A percentile compares a stretch with the other conserved stretches of the same genome.
Evolutionary conservation across 2,797 vertebrate species (phyloP).

Genomic region (Bovichtus variegatus): DNA sequence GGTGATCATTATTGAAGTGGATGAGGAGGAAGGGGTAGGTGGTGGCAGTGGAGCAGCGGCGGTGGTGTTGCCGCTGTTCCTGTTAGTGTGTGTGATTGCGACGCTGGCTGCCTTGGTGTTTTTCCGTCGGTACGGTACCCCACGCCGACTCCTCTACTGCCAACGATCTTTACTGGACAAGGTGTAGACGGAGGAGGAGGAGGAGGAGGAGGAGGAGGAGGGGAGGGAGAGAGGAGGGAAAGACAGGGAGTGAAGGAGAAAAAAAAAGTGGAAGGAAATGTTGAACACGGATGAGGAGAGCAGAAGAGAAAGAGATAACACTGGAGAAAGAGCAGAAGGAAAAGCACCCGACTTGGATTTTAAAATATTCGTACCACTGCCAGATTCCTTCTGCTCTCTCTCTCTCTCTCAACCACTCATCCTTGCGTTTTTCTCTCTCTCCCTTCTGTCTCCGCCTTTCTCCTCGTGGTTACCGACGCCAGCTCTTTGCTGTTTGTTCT

Average conservation of each 20-base stretch:
- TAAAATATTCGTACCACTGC: constrained; percentile 70
- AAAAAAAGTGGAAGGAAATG: constrained; percentile 44
- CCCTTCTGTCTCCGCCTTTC: constrained; percentile 47
- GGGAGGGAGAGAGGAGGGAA: constrained; percentile 7
- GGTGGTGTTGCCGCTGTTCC: constrained; percentile 87
- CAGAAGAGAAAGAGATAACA: constrained; percentile 32
- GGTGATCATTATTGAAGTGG: constrained; percentile 86
- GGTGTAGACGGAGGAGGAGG: constrained; percentile 80
- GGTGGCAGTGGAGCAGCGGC: constrained; percentile 80
- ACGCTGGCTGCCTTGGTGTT: constrained; percentile 89
- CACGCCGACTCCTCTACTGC: constrained; percentile 92
- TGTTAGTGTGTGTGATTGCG: constrained; percentile 89
- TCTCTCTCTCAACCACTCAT: constrained; percentile 65
- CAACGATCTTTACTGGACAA: constrained; percentile 89
- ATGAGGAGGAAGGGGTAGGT: constrained; percentile 64
- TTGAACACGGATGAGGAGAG: constrained; percentile 39
- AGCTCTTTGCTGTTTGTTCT: constrained; percentile 88
- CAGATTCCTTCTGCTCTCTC: constrained; percentile 71
- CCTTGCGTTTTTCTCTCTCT: constrained; percentile 47
- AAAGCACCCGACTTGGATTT: constrained; percentile 54
- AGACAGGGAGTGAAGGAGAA: constrained; percentile 33
- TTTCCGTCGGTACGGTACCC: constrained; percentile 91
- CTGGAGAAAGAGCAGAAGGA: constrained; percentile 59
- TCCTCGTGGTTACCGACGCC: constrained; percentile 80
- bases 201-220: constrained; percentile 17